Base-by-base conservation (phyloP, 1,140 invertebrate genomes). In the Colletes latitarsis region DNA sequence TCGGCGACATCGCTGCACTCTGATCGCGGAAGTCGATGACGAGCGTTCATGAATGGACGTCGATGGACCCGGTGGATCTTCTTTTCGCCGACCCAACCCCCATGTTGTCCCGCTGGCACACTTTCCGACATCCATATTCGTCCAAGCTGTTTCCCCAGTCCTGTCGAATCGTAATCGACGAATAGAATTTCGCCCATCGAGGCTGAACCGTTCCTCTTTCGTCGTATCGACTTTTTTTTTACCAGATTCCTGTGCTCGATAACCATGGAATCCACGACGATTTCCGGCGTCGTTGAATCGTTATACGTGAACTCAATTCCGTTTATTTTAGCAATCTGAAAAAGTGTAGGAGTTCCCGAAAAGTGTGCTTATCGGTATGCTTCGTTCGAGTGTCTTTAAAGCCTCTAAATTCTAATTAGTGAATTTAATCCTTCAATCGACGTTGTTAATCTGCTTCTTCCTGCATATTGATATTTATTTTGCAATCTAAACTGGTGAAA, bases 11-110 rank as follows among this genome's bases (percentile, higher is more conserved):
- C 10, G 41, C n/a, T 67, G 43, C 57, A 57, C 30, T 46, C 60
- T 52, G 69, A 55, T 72, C 49, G 49, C 49, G 49, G 10, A 49
- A 49, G 49, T 49, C 49, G 72, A 72, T 46, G n/a, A 43, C 41
- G 9, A 8, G 63, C 4, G 17, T 6, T n/a, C 57, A 6, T 43
- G 39, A 57, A 64, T 39, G 41, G 15, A 73, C 41, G 62, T 55
- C 12, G 52, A 55, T 39, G 60, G 30, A 30, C 39, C 30, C 49
- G 43, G 55, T n/a, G 15, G 10, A 43, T 46, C n/a, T 17, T 17
- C 39, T 21, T 79, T 72, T 64, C 19, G 5, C 30, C 14, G 1
- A 9, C 12, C 41, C 14, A 12, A n/a, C 14, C 39, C 57, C 30
- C 58, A 60, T 52, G 39, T 60, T 69, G 17, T 14, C 21, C 21